Conservation (phyloP, 2,113 vertebrate species). For the Muscicapa adusta region DNA sequence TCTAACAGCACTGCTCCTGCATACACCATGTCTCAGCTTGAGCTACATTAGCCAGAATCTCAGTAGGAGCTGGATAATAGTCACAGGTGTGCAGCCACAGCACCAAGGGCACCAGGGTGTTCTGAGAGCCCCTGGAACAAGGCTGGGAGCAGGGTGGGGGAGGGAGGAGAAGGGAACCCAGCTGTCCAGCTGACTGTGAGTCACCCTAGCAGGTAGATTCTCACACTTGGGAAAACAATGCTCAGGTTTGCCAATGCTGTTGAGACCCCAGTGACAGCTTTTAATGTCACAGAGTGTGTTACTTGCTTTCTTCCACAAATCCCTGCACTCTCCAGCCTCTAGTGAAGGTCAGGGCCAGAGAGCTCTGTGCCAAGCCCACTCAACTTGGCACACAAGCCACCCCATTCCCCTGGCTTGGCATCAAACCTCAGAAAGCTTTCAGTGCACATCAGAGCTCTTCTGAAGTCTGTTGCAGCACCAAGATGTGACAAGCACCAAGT, state of each 20-base stretch:
- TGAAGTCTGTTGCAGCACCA: background rate
- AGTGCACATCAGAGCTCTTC: background rate
- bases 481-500: background rate
- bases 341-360: background rate
- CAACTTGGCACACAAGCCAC: background rate
- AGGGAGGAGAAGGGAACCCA: background rate
- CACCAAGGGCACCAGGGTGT: background rate
- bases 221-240: background rate
- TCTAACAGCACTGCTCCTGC: background rate
- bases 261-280: background rate
- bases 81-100: background rate
- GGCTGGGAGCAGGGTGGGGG: background rate
- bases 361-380: background rate
- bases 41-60: background rate
- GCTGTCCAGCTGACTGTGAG: background rate
- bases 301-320: background rate
- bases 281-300: background rate
- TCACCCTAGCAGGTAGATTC: background rate
- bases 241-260: background rate
- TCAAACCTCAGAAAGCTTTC: background rate
- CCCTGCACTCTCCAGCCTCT: background rate
- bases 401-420: background rate
- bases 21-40: background rate
- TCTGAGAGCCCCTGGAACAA: rapidly evolving
- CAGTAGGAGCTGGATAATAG: background rate